Base-by-base conservation (phyloP, 2,113 vertebrate species). In the Morphnarchus princeps region DNA sequence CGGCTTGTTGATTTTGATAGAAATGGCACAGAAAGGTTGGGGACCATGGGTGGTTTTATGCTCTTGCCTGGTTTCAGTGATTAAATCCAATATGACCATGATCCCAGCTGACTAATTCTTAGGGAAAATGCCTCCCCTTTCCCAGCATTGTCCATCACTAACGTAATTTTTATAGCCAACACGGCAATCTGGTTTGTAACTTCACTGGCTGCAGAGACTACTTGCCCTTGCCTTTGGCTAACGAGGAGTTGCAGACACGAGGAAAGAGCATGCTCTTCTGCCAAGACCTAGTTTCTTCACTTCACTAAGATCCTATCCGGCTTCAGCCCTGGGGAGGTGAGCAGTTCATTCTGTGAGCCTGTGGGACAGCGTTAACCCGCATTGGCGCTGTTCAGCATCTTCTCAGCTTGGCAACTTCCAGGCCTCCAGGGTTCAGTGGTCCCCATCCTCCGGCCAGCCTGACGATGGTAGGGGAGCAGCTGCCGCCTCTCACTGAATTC, bases 391-490 rank as follows among this genome's bases (percentile, higher is more conserved):
- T 20, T 34, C n/a, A 3, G 45, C 76, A 7, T 21, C 69, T 0
- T 6, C 95, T 22, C 32, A 4, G 38, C 67, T 36, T 4, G 38
- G 62, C 50, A n/a, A 0, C 93, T 59, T 71, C 28, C 74, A 45
- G 78, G 40, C 43, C 94, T 47, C 69, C 8, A 17, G 24, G 4
- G 6, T 7, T 21, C 0, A 0, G 16, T 28, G 62, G 34, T 70
- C 72, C 58, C 76, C 3, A 2, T 54, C 54, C 82, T 62, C 45
- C 4, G 29, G 80, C 90, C 81, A 8, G 8, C 6, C 69, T 7
- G 77, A 32, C 16, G 14, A 24, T 9, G 71, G 52, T 42, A 82
- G 15, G 89, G 95, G 88, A 82, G 90, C 98, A 97, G 98, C 97
- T 97, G 97, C 96, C 15, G 31, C 72, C 88, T 79, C 80, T n/a